Base-by-base conservation (phyloP, 2,113 vertebrate genomes). In the Andinoacara biseriatus region DNA sequence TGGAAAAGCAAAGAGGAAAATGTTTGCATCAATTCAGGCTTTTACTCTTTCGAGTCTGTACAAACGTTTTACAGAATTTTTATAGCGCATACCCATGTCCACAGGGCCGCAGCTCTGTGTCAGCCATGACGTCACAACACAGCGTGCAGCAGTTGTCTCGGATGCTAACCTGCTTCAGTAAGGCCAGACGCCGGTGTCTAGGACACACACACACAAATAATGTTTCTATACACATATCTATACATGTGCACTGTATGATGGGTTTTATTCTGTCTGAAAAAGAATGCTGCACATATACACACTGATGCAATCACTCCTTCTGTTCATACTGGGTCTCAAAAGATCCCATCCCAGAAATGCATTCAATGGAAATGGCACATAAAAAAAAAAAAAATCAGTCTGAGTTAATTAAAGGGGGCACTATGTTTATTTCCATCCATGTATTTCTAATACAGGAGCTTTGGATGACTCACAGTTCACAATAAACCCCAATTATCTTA, bases 131-230 rank as follows among this genome's bases (percentile, higher is more conserved):
- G 76, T 99, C 98, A 74, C 98, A 99, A 92, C 98, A 99, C 88
- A 99, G 96, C 0, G 98, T 99, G 93, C 98, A 99, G 95, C 98
- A 99, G 95, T 99, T 99, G 91, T 99, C 98, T 90, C 97, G 93
- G 94, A 99, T 99, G 87, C 98, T 99, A 87, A 99, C 97, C 95
- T 99, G 98, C 94, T 98, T 99, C 89, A 99, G 84, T 93, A 99
- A 94, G 87, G 98, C 98, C 90, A 99, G 94, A 76, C 98, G 97
- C 57, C 98, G 95, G 93, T 99, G 98, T 93, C 98, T 99, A 92
- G 17, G 2, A 77, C 65, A 49, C 10, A 33, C 3, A 81, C 8
- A 13, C 0, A 49, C 22, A 59, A 9, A 61, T 20, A 15, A 24
- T 0, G 31, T 31, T 78, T 60, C 17, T n/a, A 58, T 46, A 46